These are phyloP conservation scores for Trachelus troglodyta DNA, from an alignment of 2,888 invertebrate genomes.

Conservation along the genomic window DNA sequence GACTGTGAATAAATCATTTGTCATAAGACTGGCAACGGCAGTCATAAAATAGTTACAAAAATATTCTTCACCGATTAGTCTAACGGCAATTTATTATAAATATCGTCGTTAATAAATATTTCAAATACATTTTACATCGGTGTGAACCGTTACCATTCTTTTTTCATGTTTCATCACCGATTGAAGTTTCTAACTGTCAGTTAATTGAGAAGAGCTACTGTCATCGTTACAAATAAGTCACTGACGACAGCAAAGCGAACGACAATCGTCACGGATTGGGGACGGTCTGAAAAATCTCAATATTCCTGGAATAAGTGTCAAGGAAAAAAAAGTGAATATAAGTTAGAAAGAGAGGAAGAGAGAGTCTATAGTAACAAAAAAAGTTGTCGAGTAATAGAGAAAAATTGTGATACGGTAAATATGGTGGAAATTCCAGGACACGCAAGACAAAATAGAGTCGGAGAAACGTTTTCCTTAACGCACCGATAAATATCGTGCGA, in stretches of 20 bases:
- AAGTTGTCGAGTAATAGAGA: not conserved
- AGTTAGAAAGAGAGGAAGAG: slow-evolving; percentile 13
- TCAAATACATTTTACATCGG: not conserved
- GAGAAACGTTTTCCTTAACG: not conserved
- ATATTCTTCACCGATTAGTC: not conserved
- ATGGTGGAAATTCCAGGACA: not conserved
- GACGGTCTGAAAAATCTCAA: not conserved
- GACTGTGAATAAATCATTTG: not conserved
- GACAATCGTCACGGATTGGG: slow-evolving; percentile 20
- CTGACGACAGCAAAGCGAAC: slow-evolving; percentile 20
- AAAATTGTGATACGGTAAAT: not conserved
- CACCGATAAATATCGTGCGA: not conserved
- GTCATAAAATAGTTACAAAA: not conserved
- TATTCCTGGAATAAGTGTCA: slow-evolving; percentile 21
- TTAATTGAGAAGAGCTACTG: not conserved
- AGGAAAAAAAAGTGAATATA: slow-evolving; percentile 8
- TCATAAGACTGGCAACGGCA: not conserved
- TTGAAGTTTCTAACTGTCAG: not conserved
- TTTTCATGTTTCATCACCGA: not conserved
- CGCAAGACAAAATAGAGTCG: not conserved
- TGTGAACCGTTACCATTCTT: not conserved
- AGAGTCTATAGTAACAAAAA: slow-evolving; percentile 8
- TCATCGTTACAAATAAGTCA: slow-evolving; percentile 3
- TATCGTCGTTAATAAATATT: not conserved
- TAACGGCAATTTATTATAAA: not conserved